Base-by-base conservation (phyloP, 2,888 invertebrate genomes). In the Aromia moschata region DNA sequence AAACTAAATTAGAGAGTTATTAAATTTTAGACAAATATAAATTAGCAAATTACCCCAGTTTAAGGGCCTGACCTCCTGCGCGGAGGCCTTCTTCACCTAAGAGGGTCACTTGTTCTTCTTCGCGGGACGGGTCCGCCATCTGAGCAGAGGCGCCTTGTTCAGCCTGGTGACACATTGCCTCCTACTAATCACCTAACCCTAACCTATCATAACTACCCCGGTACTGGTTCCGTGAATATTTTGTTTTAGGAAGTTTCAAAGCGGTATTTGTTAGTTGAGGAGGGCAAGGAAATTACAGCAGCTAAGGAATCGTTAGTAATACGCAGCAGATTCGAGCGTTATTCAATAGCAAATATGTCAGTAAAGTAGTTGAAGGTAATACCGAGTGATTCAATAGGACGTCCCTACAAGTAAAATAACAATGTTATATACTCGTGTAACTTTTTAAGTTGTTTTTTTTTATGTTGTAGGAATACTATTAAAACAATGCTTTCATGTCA, bases 81-180 rank as follows among this genome's bases (percentile, higher is more conserved):
- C 92, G 89, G 81, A 94, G 90, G 79, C 92, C 94, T 85, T 97
- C 97, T 85, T 97, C 97, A 83, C 96, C 96, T 81, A 98, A 90
- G 80, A 98, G 89, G 76, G 95, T 95, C 79, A 95, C 93, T 84
- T 94, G 95, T 83, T 97, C 94, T 86, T 96, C 93, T 84, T 96
- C 96, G 79, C 93, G 90, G 82, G 92, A 91, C 81, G 95, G 94
- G 84, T 97, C 97, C 84, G 96, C 95, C 94, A 96, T 95, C 93
- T 96, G 95, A 85, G 85, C 86, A 74, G 78, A 77, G 74, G 77
- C 75, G 72, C 72, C 77, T 74, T 77, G 86, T 84, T 87, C 89
- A 88, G 89, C 86, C 87, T 87, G 86, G 84, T 84, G 84, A 85
- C 85, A 86, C 87, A 88, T 84, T 84, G 84, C 84, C 72, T 60